phyloP scores from a whole-genome alignment of 1,140 invertebrate genomes.

The Archivesica marissinica region DNA sequence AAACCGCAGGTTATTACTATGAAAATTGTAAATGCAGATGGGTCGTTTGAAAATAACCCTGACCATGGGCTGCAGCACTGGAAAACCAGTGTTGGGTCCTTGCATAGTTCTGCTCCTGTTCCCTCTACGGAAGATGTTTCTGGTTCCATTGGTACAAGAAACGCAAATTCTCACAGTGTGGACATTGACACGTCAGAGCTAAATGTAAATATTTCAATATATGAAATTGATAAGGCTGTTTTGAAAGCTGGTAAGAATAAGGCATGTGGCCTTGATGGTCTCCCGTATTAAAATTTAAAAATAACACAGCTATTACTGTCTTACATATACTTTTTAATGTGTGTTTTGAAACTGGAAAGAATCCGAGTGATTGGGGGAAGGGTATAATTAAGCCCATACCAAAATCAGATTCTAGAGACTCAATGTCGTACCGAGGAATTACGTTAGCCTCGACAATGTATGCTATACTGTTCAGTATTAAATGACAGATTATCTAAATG shows the following conservation, averaged over 20 bases:
- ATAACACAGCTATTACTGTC: neutral
- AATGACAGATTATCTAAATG: constrained; percentile 57
- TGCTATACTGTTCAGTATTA: constrained; percentile 56
- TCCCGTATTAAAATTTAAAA: constrained; percentile 21
- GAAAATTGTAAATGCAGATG: neutral
- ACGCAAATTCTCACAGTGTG: too few relatives aligned
- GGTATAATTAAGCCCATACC: constrained; percentile 34
- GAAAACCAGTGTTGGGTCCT: neutral
- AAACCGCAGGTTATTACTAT: neutral
- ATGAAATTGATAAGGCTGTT: constrained; percentile 33
- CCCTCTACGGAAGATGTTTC: too few relatives aligned
- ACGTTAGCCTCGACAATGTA: constrained; percentile 27
- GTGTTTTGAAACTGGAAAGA: constrained; percentile 10
- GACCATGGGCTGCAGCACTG: neutral
- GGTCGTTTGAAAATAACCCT: neutral
- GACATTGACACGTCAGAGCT: constrained; percentile 6
- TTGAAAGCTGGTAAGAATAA: constrained; percentile 34
- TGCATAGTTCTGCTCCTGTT: too few relatives aligned
- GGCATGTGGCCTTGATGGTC: constrained; percentile 12
- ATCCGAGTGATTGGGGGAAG: neutral
- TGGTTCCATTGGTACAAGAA: too few relatives aligned
- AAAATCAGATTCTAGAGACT: constrained; percentile 18
- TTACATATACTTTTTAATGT: constrained; percentile 37
- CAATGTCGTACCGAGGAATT: constrained; percentile 49
- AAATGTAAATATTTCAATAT: constrained; percentile 39